Evolutionary conservation across 2,113 vertebrate genomes (phyloP), one percentile per base, ranked within the genome.

Genomic region (Zosterops hypoxanthus): DNA sequence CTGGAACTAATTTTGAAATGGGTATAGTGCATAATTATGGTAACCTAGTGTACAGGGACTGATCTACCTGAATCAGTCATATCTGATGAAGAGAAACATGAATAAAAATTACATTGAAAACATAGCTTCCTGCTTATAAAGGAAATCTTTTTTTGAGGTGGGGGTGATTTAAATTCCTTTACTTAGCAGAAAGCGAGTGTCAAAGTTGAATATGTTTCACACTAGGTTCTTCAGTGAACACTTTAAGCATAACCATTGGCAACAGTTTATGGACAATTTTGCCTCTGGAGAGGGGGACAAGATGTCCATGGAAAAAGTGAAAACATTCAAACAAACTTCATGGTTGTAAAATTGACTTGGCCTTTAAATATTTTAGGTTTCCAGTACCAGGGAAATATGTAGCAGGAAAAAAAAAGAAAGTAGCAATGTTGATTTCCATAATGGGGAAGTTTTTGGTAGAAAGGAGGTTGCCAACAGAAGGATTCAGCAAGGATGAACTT

Each of bases 1-100:
- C 96, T 98, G 97, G 97, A 98, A 98, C 97, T 98, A 98, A 98
- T 98, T 98, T 95, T 97, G 94, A 98, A 98, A 96, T 97, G 95
- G 85, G 66, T 93, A 39, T 41, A 63, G 95, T 92, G 90, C 86
- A 68, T 94, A 97, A 96, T 97, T 97, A 96, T 71, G 87, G 76
- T 93, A 94, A 96, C 91, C 71, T 82, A 20, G 47, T 72, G 55
- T 94, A 95, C 50, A 84, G 50, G 82, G 87, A 92, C 82, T 29
- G 52, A 88, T 76, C 97, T 93, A 98, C 95, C 96, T 97, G 94
- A 84, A 81, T 95, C 71, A 75, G 14, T 86, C 19, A 50, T 66
- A 34, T 52, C 80, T 70, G 52, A 66, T 82, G 20, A 49, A 52
- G 47, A 92, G 93, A 82, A 85, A 55, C 14, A 52, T 56, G 41